phyloP scores from a whole-genome alignment of 2,888 invertebrate genomes.

The Vanessa cardui region DNA sequence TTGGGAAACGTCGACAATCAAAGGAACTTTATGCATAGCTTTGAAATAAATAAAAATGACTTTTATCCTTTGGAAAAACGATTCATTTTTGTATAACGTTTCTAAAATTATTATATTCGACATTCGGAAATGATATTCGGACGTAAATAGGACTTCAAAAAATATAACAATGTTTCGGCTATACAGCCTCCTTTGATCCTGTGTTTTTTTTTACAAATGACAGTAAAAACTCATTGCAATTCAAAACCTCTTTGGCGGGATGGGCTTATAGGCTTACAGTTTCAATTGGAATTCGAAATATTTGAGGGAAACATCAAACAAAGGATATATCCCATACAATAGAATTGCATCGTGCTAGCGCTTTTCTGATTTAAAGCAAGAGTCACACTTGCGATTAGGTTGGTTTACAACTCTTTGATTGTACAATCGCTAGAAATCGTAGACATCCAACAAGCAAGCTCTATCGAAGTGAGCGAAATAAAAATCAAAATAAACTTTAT shows the following conservation, averaged over 20 bases:
- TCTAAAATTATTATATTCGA: constrained; percentile 18
- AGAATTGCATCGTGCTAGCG: neutral
- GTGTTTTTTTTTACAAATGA: constrained; percentile 31
- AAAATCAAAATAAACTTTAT: no score
- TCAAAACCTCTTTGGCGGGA: constrained; percentile 15
- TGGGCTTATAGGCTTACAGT: constrained; percentile 21
- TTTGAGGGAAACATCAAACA: constrained; percentile 24
- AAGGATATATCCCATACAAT: constrained; percentile 4
- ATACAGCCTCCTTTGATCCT: constrained; percentile 31
- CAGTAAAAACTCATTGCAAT: constrained; percentile 27
- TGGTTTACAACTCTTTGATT: no score
- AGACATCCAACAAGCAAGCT: no score
- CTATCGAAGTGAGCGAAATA: no score
- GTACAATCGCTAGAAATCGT: no score
- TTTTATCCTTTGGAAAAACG: neutral
- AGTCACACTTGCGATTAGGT: neutral
- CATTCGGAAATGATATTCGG: constrained; percentile 21
- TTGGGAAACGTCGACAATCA: constrained; percentile 21
- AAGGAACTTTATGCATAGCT: constrained; percentile 17
- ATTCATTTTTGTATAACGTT: neutral
- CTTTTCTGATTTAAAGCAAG: neutral
- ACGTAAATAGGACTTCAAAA: constrained; percentile 30
- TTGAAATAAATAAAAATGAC: neutral
- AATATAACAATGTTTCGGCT: constrained; percentile 39
- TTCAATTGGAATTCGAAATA: constrained; percentile 23